phyloP scores from a whole-genome alignment of 2,113 vertebrate genomes.

The Hucho hucho region DNA sequence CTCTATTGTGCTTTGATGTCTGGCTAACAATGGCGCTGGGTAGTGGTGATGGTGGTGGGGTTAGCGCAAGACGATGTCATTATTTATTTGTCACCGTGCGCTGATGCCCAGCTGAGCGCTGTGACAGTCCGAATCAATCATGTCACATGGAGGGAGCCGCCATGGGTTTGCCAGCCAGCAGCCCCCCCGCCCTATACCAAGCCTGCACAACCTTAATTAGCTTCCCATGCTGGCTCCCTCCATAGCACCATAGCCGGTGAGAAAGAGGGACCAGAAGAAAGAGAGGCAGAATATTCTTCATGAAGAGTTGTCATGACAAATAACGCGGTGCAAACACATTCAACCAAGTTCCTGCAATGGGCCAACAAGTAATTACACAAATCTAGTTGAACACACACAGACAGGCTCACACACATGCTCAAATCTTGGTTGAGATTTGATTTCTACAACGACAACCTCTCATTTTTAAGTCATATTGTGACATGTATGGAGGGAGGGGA shows the following conservation, averaged over 20 bases:
- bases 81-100: constrained; percentile 64
- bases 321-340: constrained; percentile 21
- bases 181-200: constrained; percentile 29
- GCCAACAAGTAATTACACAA: no score
- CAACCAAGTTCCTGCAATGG: background rate
- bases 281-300: constrained; percentile 1
- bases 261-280: constrained; percentile 31
- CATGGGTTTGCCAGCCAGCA: constrained; percentile 56
- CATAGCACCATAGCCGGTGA: constrained; percentile 46
- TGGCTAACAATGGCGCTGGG: constrained; percentile 77
- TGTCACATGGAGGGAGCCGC: constrained; percentile 59
- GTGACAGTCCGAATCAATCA: constrained; percentile 74
- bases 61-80: constrained; percentile 59
- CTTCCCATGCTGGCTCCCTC: constrained; percentile 18
- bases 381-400: background rate
- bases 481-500: no score
- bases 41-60: constrained; percentile 21
- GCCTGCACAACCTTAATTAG: constrained; percentile 66
- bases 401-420: background rate
- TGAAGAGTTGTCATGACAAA: constrained; percentile 28
- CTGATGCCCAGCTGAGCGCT: constrained; percentile 64
- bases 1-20: constrained; percentile 88
- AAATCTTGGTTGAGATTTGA: no score
- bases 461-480: no score
- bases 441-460: no score